Evolutionary conservation across 2,113 vertebrate genomes (phyloP), one percentile per base, ranked within the genome.

Genomic region (Thamnophis sirtalis): DNA sequence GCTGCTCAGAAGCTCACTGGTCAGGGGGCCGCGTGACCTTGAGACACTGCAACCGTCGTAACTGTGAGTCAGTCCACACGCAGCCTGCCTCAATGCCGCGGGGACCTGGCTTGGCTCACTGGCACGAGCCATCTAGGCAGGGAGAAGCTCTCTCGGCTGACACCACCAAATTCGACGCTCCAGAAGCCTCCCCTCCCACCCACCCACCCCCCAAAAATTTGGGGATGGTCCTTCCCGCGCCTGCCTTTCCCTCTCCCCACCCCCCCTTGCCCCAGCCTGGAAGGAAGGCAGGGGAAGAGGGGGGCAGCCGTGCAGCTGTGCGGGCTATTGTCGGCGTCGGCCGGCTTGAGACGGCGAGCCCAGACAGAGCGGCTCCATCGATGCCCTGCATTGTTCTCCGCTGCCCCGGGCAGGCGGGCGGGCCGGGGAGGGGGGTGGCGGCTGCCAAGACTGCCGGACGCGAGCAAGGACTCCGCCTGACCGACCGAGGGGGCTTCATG

Each of bases 281-380:
- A 84, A 90, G 91, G 28, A 84, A 90, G 91, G 53, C 88, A 87
- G 91, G 73, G 87, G 90, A 80, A 50, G 5, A n/a, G 84, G 80
- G 91, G 56, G 53, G 85, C 91, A 90, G 93, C 91, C 92, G 91
- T 90, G 93, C 85, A 80, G 73, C 73, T 80, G 73, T 80, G 7
- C n/a, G 17, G 73, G 91, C 88, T 84, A 93, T 93, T 93, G 93
- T 93, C 90, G 91, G 91, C 85, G 51, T 9, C 85, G 56, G 89
- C 91, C 90, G 88, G 93, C 33, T 2, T 63, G 53, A 89, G 84
- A 60, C 84, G 88, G 84, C 84, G 55, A 73, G 86, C 91, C 89
- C 91, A 93, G 93, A 93, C 93, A 92, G 91, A 84, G n/a, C 43
- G 93, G 93, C 93, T 90, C 93, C 91, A 93, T 89, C 11, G 60